Evolutionary conservation across 2,113 vertebrate species (phyloP), one percentile per base, ranked within the genome.

Genomic region (Acinonyx jubatus): DNA sequence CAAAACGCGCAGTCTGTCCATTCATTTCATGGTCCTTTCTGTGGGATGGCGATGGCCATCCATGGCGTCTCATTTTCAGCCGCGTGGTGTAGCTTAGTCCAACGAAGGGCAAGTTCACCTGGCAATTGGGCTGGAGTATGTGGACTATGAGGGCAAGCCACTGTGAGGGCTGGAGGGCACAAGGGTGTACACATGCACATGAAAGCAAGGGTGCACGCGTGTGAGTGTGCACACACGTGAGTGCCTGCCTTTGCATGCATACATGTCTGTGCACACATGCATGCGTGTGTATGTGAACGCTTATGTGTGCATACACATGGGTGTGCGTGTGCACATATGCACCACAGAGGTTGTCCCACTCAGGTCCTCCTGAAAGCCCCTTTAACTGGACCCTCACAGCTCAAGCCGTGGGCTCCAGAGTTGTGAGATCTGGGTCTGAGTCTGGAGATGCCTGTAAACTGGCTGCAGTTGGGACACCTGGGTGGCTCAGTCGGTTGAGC

Each of bases 221-320:
- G 6, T 61, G 50, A 9, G 4, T 16, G 41, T 48, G 16, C 6
- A n/a, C 23, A 21, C 21, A 11, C 33, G 61, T 2, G 55, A 31
- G 19, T 52, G 41, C 18, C 57, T 52, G 29, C 50, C 7, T 50
- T 19, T 31, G 61, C 16, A 19, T 57, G 18, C 3, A 15, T 15
- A 29, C 69, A 21, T n/a, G 50, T 45, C 9, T 41, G 65, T 81
- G 38, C 25, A 66, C n/a, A 52, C 6, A 15, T 36, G 16, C 33
- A 12, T 2, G 10, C 19, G 2, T 11, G 36, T 36, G 38, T 33
- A 52, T 33, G 2, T 52, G 14, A 5, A 14, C 3, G 27, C 7
- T 11, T 57, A 41, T 23, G 18, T 23, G 6, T 48, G 66, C 14
- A 16, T 52, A 63, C 36, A 2, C 10, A 27, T 81, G n/a, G 23